A percentile compares a stretch with the other conserved stretches of the same genome.
These are phyloP conservation scores for Phrynosoma platyrhinos DNA, from an alignment of 2,113 vertebrate species.

Conservation along the genomic window DNA sequence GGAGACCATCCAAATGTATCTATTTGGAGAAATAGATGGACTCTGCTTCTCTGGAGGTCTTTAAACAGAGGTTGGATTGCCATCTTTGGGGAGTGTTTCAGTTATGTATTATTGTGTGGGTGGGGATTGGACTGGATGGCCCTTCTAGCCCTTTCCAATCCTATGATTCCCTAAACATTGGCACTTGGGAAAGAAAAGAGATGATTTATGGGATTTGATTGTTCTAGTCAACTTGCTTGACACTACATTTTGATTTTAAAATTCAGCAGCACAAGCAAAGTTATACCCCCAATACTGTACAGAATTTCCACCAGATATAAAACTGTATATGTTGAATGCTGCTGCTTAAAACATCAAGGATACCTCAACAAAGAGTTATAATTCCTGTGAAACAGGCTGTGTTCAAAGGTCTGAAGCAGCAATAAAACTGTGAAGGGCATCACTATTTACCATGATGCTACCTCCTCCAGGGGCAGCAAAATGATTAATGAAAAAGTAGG, in stretches of 20 bases:
- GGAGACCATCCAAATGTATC: too few species aligned
- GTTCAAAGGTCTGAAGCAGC: constrained; percentile 8
- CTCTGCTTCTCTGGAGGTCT: too few species aligned
- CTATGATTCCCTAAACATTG: too few species aligned
- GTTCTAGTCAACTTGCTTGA: background rate
- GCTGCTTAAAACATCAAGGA: constrained; percentile 10
- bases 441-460: constrained; percentile 12
- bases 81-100: too few species aligned
- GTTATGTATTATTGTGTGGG: too few species aligned
- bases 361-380: background rate
- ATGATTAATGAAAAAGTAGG: constrained; percentile 32
- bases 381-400: background rate
- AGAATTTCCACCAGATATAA: background rate
- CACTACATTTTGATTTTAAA: too few species aligned
- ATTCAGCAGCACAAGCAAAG: too few species aligned
- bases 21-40: too few species aligned
- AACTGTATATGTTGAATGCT: constrained; percentile 14
- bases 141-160: too few species aligned
- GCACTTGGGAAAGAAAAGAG: background rate
- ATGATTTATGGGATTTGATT: background rate
- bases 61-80: too few species aligned
- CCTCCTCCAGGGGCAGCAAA: constrained; percentile 1
- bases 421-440: constrained; percentile 27
- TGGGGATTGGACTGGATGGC: too few species aligned
- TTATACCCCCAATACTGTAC: background rate